Base-by-base conservation (phyloP, 2,888 invertebrate genomes). In the Papilio protenor region DNA sequence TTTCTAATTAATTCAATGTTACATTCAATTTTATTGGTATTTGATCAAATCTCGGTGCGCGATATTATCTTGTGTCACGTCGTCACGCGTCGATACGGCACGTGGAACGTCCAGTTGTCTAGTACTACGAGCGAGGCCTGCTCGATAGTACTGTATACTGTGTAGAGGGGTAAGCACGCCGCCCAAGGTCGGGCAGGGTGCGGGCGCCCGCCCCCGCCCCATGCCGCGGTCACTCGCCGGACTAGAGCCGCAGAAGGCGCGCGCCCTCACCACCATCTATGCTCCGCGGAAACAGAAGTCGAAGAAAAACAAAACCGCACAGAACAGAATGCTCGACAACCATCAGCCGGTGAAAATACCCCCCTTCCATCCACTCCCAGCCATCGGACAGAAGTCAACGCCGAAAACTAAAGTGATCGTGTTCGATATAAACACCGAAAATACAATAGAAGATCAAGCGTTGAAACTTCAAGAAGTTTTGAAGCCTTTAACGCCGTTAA, bases 321-420 rank as follows among this genome's bases (percentile, higher is more conserved):
- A 91, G 78, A 84, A 87, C 78, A 93, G 92, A 79, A 95, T 95
- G 95, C 85, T 95, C 69, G 91, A 94, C 71, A 91, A 90, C 84
- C 90, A 93, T 45, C 84, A 91, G 12, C 87, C 89, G 8, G 83
- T 92, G 77, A 94, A 94, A 83, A 83, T 95, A 0, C 92, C 95
- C 0, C 94, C 94, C 0, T 95, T 95, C 86, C 91, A 91, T 49
- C 95, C 95, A 1, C 88, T 95, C 10, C 95, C 95, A 0, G 95
- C 94, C 11, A 95, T 95, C 78, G 94, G 94, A 47, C 90, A 94
- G 83, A 91, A 89, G 77, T 83, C 88, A 2, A 87, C 87, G 70
- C 83, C 89, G 16, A 91, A 91, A 78, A 90, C 94, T 1, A 94
- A 94, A 89, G 88, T 94, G 5, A 91, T 94, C 6, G 86, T 94